Conservation (phyloP, 2,888 invertebrate genomes). For the Pseudeuparius sepicola region DNA sequence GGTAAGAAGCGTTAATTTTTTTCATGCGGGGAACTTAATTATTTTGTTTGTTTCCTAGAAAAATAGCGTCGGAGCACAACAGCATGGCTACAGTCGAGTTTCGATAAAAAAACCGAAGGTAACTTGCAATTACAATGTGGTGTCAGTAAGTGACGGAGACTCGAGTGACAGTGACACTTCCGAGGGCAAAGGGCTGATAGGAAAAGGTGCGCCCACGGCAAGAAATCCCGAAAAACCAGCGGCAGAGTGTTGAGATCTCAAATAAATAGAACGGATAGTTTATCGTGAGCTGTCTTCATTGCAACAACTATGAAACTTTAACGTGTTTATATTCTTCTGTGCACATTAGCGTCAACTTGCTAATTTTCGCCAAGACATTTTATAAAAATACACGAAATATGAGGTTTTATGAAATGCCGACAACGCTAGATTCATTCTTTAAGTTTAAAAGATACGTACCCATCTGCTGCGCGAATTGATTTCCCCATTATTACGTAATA, state of each 20-base stretch:
- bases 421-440: too few species aligned
- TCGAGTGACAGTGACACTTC: constrained; percentile 37
- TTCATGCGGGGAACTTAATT: neutral
- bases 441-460: too few species aligned
- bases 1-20: constrained; percentile 41
- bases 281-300: constrained; percentile 1
- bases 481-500: too few species aligned
- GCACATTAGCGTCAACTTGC: too few species aligned
- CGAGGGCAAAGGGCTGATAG: constrained; percentile 34
- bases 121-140: constrained; percentile 41
- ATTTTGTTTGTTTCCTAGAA: constrained; percentile 30
- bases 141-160: constrained; percentile 38
- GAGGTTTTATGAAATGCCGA: too few species aligned
- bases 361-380: too few species aligned
- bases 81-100: constrained; percentile 37
- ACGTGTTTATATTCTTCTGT: too few species aligned
- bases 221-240: too few species aligned
- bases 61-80: constrained; percentile 34
- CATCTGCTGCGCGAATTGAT: too few species aligned
- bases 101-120: constrained; percentile 41
- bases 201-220: too few species aligned
- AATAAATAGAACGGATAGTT: constrained; percentile 30
- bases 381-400: too few species aligned
- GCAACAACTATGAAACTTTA: too few species aligned
- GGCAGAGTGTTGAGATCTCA: constrained; percentile 22